Evolutionary conservation across 2,113 vertebrate genomes (phyloP).

Genomic region (Australoheros scitulus): DNA sequence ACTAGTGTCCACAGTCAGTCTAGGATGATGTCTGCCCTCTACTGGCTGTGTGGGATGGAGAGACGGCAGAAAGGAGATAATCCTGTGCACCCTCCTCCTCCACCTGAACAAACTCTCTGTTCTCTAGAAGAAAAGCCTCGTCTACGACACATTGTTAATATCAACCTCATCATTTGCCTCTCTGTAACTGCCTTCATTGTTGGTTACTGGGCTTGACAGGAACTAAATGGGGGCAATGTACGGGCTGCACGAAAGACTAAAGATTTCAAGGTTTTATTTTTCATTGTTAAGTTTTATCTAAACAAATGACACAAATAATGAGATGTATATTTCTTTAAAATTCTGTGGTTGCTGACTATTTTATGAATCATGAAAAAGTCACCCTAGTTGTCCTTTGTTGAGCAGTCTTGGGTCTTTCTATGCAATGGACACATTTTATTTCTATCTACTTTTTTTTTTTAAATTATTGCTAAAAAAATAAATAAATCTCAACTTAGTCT

Average conservation of each 20-base stretch:
- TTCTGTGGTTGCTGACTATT: background rate
- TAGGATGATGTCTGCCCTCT: conserved; percentile 75
- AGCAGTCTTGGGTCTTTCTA: too few relatives aligned
- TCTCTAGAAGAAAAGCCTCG: conserved; percentile 81
- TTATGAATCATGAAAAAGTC: background rate
- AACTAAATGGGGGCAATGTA: background rate
- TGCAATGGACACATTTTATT: too few relatives aligned
- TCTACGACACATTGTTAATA: conserved; percentile 80
- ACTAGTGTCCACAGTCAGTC: conserved; percentile 54
- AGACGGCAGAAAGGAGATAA: conserved; percentile 13
- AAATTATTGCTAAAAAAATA: background rate
- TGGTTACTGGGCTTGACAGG: conserved; percentile 87
- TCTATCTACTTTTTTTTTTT: too few relatives aligned
- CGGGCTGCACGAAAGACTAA: background rate
- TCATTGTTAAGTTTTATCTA: background rate
- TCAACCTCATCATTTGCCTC: conserved; percentile 86
- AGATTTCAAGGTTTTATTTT: background rate
- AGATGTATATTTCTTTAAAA: background rate
- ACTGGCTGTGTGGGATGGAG: conserved; percentile 95
- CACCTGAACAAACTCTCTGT: background rate
- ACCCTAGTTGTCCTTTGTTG: background rate
- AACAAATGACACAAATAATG: background rate
- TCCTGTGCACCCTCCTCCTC: rapidly evolving
- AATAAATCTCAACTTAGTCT: background rate
- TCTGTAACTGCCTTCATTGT: conserved; percentile 85